A percentile compares a stretch with the other conserved stretches of the same genome.
Evolutionary conservation across 1,140 invertebrate genomes (phyloP).

Genomic region (Drosophila santomea): DNA sequence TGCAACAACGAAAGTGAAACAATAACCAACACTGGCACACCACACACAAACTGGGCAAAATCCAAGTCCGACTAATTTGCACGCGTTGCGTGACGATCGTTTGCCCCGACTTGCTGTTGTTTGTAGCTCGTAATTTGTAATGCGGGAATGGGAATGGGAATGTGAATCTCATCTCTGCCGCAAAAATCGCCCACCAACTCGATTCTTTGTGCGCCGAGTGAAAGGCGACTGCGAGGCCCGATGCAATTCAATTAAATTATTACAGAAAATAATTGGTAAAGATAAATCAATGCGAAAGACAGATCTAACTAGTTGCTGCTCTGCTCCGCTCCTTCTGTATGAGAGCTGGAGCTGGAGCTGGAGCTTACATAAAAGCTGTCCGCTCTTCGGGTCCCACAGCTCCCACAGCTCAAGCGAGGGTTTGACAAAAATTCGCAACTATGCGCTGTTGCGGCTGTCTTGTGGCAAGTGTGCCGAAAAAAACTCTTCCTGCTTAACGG

Average conservation of each 20-base stretch:
- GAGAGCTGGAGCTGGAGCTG: conserved; percentile 24
- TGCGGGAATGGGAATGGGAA: conserved; percentile 5
- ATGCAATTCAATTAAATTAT: conserved; percentile 74
- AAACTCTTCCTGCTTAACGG: conserved; percentile 67
- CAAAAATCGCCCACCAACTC: conserved; percentile 4
- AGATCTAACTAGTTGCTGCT: conserved; percentile 32
- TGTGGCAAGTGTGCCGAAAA: conserved; percentile 55
- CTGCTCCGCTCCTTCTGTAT: conserved; percentile 23
- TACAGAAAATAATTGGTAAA: conserved; percentile 57
- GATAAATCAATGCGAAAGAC: conserved; percentile 71
- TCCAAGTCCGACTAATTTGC: conserved; percentile 48
- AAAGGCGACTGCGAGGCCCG: conserved; percentile 44
- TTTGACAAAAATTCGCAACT: conserved; percentile 56
- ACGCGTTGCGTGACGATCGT: conserved; percentile 60
- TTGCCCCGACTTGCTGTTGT: conserved; percentile 24
- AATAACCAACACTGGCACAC: conserved; percentile 32
- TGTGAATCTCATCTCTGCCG: conserved; percentile 1
- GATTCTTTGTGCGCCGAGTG: conserved; percentile 44
- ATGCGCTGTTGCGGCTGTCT: conserved; percentile 15
- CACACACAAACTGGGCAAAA: conserved; percentile 23
- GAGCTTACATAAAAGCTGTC: conserved; percentile 60
- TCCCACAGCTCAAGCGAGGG: conserved; percentile 47
- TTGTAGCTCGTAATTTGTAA: not conserved
- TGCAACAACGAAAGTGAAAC: conserved; percentile 46
- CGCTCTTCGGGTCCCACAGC: conserved; percentile 24